Percentiles rank a stretch among this genome's conserved stretches.
These are phyloP conservation scores for Cyclura pinguis DNA, from an alignment of 2,797 vertebrate genomes.

Conservation along the genomic window DNA sequence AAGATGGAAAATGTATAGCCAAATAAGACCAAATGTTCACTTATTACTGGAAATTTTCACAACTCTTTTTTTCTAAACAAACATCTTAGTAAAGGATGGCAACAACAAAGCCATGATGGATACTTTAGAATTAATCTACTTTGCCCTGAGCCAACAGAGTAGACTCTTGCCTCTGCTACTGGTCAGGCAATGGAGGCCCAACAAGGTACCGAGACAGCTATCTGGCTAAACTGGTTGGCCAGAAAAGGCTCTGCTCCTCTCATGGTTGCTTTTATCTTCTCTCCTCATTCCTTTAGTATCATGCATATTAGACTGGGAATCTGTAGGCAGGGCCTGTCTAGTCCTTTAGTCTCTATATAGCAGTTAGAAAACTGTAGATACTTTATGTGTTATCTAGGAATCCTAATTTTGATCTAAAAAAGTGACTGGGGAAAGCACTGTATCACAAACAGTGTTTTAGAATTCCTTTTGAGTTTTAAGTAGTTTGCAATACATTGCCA, in stretches of 20 bases:
- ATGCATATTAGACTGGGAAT: background rate
- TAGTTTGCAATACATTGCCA: background rate
- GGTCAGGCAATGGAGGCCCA: background rate
- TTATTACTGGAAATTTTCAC: slow-evolving; percentile 66
- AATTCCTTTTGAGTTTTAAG: background rate
- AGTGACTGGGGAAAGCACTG: background rate
- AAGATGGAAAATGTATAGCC: slow-evolving; percentile 47
- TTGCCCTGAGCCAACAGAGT: background rate
- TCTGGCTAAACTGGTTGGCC: background rate
- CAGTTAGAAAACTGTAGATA: background rate
- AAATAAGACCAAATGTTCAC: slow-evolving; percentile 37
- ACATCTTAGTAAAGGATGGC: slow-evolving; percentile 60
- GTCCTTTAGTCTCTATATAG: background rate
- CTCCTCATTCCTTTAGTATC: background rate
- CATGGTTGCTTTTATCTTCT: background rate
- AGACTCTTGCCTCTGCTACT: background rate
- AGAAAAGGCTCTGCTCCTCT: background rate
- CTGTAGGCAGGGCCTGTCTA: background rate
- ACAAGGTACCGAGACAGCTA: too few relatives aligned
- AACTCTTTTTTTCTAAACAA: slow-evolving; percentile 44
- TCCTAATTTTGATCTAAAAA: slow-evolving; percentile 13
- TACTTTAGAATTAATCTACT: slow-evolving; percentile 32
- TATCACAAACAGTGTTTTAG: background rate
- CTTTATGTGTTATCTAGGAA: background rate
- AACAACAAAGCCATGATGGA: slow-evolving; percentile 31